Conservation (phyloP, 2,113 vertebrate species). For the Reinhardtius hippoglossoides region DNA sequence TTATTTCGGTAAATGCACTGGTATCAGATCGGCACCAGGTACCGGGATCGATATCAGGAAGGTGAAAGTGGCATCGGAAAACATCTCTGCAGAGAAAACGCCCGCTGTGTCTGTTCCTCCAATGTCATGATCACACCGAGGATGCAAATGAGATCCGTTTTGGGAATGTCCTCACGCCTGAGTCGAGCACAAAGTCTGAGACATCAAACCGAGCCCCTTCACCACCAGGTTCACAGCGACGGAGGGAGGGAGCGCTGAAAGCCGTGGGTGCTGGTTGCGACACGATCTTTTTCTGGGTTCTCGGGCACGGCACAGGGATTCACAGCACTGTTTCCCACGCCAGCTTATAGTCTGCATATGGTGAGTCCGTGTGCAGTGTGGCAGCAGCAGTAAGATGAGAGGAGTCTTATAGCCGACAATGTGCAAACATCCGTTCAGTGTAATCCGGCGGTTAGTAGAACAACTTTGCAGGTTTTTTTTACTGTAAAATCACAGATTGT, state of each 20-base stretch:
- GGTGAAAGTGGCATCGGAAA: no score
- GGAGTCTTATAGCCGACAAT: neutral
- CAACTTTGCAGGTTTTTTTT: neutral
- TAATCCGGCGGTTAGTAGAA: neutral
- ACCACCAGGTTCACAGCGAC: slow-evolving; percentile 24
- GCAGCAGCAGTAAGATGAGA: neutral
- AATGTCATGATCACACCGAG: slow-evolving; percentile 32
- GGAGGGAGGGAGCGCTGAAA: slow-evolving; percentile 16
- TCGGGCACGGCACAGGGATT: slow-evolving; percentile 9
- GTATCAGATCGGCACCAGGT: no score
- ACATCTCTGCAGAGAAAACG: no score
- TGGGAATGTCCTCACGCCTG: slow-evolving; percentile 51
- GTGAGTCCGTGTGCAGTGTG: neutral
- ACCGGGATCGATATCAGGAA: no score
- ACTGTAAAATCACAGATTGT: neutral
- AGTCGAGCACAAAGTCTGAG: slow-evolving; percentile 47
- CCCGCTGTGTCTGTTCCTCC: slow-evolving; percentile 23
- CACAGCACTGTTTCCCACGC: neutral
- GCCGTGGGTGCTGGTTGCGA: slow-evolving; percentile 50
- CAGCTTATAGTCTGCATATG: neutral
- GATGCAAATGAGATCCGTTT: slow-evolving; percentile 58
- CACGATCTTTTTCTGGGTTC: slow-evolving; percentile 37
- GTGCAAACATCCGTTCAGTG: neutral
- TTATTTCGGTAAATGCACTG: no score
- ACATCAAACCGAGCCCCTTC: slow-evolving; percentile 30